phyloP scores from a whole-genome alignment of 53 echinoderm and acorn worm genomes.

The Hippasteria phrygiana region DNA sequence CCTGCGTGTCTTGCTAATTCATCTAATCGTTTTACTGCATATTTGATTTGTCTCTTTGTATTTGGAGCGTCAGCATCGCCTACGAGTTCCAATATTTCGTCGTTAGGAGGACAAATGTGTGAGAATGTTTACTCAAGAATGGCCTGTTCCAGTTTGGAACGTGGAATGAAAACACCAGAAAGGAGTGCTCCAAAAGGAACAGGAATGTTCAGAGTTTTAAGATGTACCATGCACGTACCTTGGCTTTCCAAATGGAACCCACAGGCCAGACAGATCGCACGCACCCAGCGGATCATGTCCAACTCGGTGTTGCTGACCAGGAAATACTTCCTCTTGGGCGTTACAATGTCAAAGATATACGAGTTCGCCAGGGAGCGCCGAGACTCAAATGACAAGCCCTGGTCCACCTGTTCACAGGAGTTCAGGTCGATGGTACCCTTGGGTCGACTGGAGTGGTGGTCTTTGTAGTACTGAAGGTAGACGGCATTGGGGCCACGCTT shows the following conservation, averaged over 20 bases:
- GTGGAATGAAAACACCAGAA: too few relatives aligned
- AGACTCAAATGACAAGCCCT: conserved; percentile 91
- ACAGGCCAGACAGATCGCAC: conserved; percentile 88
- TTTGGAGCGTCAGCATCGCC: too few relatives aligned
- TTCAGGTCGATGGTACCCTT: conserved; percentile 88
- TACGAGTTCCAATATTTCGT: too few relatives aligned
- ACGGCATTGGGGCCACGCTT: conserved; percentile 58
- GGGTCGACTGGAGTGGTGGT: conserved; percentile 71
- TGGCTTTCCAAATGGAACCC: conserved; percentile 86
- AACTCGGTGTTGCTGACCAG: conserved; percentile 87
- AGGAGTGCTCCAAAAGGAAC: too few relatives aligned
- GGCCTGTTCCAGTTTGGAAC: too few relatives aligned
- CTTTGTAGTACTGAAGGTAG: conserved; percentile 89
- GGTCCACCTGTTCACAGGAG: conserved; percentile 91
- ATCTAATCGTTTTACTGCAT: too few relatives aligned
- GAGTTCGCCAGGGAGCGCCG: conserved; percentile 72
- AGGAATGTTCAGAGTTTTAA: too few relatives aligned
- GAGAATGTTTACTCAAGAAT: too few relatives aligned
- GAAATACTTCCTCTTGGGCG: conserved; percentile 90
- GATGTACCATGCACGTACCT: conserved; percentile 35
- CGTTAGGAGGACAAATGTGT: too few relatives aligned
- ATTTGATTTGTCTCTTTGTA: too few relatives aligned
- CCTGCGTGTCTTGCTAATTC: too few relatives aligned
- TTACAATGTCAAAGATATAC: conserved; percentile 91
- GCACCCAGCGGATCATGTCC: conserved; percentile 97